Base-by-base conservation (phyloP, 2,888 invertebrate genomes). In the Erynnis tages region DNA sequence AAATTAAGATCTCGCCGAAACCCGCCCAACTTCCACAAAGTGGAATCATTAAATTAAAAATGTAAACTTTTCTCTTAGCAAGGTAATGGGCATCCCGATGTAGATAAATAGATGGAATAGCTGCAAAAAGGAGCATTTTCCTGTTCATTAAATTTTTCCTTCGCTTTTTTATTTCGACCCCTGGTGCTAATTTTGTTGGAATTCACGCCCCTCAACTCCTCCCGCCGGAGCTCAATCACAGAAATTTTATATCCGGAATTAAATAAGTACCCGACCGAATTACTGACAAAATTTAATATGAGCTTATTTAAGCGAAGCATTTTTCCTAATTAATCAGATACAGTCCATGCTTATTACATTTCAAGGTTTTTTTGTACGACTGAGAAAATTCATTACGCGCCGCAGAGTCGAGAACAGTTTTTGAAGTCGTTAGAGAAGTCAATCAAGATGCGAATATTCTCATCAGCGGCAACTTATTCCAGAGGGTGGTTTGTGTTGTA, bases 1-100 rank as follows among this genome's bases (percentile, higher is more conserved):
- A 89, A 89, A 89, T 89, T 89, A 89, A 89, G 89, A 89, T 89
- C 85, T 89, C 77, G 84, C 86, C 79, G 84, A 87, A 88, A 87
- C 87, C 89, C 89, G 88, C 88, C 89, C 88, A 89, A 88, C 89
- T 89, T 89, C 88, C 89, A 88, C 87, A 89, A 90, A 90, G 89
- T 90, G 89, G 88, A 90, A 90, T 90, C 90, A 90, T 90, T 90
- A 90, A 90, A 90, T 90, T 90, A 90, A 90, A 90, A 90, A 90
- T 87, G 88, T 87, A 88, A 90, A 90, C 90, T 90, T 90, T 90
- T 90, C 90, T 90, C 88, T 90, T 90, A 90, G 90, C 87, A 85
- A 90, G 86, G 90, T 90, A 90, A 90, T 90, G 90, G 90, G 89
- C 89, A 90, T 89, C 88, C 88, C 86, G 75, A 89, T 90, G 88